Conservation (phyloP, 1,140 invertebrate species). For the Sweltsa coloradensis region DNA sequence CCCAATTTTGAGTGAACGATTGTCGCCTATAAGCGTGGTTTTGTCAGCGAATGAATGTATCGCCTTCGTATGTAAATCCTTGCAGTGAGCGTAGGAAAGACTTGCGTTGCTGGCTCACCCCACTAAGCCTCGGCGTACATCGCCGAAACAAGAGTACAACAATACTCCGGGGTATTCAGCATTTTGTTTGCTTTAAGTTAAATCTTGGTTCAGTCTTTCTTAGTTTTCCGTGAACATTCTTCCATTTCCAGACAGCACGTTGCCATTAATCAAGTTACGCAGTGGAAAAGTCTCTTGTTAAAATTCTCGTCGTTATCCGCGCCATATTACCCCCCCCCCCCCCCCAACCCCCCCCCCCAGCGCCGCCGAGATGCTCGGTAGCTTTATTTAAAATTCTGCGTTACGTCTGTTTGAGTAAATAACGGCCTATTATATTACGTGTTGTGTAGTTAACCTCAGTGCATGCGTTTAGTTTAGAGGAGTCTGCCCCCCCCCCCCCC, state of each 20-base stretch:
- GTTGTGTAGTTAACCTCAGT: background rate
- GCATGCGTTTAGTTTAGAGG: too few relatives aligned
- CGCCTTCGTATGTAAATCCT: too few relatives aligned
- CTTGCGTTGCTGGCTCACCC: too few relatives aligned
- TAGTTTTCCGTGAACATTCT: constrained; percentile 3
- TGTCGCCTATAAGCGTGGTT: too few relatives aligned
- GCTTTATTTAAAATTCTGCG: constrained; percentile 7
- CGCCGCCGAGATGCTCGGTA: background rate
- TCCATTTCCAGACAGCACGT: constrained; percentile 4
- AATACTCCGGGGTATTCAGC: background rate
- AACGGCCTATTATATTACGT: background rate
- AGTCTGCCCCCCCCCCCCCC: too few relatives aligned
- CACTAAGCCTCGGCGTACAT: too few relatives aligned
- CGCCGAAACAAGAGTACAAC: constrained; percentile 4
- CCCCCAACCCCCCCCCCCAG: background rate
- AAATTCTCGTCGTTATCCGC: constrained; percentile 4
- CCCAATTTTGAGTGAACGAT: too few relatives aligned
- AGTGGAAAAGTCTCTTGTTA: background rate
- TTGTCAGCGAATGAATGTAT: too few relatives aligned
- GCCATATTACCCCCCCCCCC: constrained; percentile 1
- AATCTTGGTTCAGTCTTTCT: constrained; percentile 1
- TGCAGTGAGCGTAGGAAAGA: too few relatives aligned
- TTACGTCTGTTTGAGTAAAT: background rate
- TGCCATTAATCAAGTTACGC: constrained; percentile 3
- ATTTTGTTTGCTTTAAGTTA: constrained; percentile 1